Conservation (phyloP, 2,797 vertebrate species). For the Neostethus bicornis region DNA sequence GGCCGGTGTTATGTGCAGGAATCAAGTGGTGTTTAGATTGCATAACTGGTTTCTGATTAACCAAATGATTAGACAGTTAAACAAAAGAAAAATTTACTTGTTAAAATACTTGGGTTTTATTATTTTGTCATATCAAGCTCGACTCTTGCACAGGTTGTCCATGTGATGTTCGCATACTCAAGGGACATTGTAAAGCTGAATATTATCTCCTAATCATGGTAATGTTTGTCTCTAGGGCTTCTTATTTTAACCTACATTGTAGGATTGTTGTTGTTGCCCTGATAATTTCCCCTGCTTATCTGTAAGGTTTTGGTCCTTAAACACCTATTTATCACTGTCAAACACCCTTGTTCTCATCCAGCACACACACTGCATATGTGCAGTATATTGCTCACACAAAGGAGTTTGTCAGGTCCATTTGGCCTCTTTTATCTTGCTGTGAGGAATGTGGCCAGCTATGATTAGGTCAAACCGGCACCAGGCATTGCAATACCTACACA, state of each 20-base stretch:
- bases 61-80: too few species aligned
- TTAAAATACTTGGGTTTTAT: too few species aligned
- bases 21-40: not conserved
- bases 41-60: too few species aligned
- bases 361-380: constrained; percentile 14
- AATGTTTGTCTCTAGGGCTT: constrained; percentile 29
- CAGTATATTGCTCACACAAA: constrained; percentile 35
- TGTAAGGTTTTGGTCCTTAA: constrained; percentile 72
- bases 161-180: not conserved
- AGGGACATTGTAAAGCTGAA: not conserved
- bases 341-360: constrained; percentile 8
- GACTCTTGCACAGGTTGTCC: not conserved
- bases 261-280: constrained; percentile 60
- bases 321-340: constrained; percentile 79
- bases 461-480: constrained; percentile 65
- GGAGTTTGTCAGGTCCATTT: constrained; percentile 72
- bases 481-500: constrained; percentile 21
- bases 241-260: constrained; percentile 34
- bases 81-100: too few species aligned
- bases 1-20: not conserved
- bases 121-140: not conserved
- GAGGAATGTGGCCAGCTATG: constrained; percentile 74
- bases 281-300: constrained; percentile 76
- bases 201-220: constrained; percentile 16
- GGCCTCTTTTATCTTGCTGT: constrained; percentile 76